Percentiles rank a stretch among this genome's conserved stretches.
Conservation (phyloP, 2,113 vertebrate species). For the Formicarius rufipectus region DNA sequence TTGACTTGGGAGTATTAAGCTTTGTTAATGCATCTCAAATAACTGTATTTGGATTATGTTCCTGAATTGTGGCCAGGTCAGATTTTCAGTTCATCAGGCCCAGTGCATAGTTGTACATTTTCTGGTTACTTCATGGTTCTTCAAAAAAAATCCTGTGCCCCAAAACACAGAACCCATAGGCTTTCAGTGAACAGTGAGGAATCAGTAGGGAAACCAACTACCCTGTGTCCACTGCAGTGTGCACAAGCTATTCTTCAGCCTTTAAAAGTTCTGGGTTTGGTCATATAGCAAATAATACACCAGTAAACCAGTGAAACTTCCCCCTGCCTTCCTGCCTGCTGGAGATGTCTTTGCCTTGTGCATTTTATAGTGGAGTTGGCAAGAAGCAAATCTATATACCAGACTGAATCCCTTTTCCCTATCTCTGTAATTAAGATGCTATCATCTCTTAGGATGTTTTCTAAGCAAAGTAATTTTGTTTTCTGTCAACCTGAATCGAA, state of each 20-base stretch:
- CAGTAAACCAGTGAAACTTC: neutral
- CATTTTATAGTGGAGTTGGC: neutral
- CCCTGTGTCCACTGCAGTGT: neutral
- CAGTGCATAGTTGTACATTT: neutral
- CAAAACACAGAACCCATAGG: neutral
- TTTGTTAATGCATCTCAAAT: neutral
- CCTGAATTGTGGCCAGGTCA: neutral
- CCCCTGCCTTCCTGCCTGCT: neutral
- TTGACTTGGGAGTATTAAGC: neutral
- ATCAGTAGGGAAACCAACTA: neutral
- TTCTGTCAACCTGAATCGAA: constrained; percentile 38
- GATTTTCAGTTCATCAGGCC: neutral
- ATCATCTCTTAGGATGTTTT: neutral
- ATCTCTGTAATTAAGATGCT: constrained; percentile 44
- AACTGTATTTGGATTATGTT: neutral
- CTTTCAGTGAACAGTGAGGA: neutral
- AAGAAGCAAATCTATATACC: neutral
- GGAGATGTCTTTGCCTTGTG: rapidly evolving
- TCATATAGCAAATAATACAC: neutral
- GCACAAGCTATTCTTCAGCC: neutral
- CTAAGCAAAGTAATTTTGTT: constrained; percentile 33
- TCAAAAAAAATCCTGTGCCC: rapidly evolving
- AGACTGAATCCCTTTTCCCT: neutral
- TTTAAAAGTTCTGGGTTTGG: neutral
- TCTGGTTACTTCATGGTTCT: neutral